phyloP scores from a whole-genome alignment of 1,140 invertebrate species.

The Eulimnadia texana region DNA sequence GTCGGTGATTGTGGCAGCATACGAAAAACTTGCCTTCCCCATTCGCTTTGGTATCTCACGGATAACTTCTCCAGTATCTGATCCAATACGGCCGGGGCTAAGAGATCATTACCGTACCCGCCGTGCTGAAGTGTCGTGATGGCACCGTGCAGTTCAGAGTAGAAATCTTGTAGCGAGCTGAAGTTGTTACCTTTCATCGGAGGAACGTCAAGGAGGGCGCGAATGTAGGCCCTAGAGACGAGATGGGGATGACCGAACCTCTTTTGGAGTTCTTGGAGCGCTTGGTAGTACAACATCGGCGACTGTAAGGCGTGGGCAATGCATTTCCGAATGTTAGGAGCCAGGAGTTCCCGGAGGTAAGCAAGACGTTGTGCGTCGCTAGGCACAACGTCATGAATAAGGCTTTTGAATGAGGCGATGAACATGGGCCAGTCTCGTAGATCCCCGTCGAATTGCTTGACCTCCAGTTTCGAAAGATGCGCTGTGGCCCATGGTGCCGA shows the following conservation, averaged over 20 bases:
- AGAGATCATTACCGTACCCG: too few species aligned
- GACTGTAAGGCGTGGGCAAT: not conserved
- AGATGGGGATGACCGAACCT: not conserved
- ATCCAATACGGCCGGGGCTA: too few species aligned
- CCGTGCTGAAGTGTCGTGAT: not conserved
- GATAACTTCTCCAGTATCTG: too few species aligned
- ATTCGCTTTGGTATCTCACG: too few species aligned
- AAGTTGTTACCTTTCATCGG: not conserved
- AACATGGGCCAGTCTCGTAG: constrained; percentile 5
- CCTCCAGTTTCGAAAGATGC: not conserved
- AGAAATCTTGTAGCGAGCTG: not conserved
- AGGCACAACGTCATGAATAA: not conserved
- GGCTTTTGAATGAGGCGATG: not conserved
- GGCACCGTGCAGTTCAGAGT: not conserved
- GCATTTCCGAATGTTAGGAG: not conserved
- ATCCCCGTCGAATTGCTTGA: not conserved
- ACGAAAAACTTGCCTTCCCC: too few species aligned
- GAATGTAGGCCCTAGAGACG: not conserved
- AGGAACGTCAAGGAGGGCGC: not conserved
- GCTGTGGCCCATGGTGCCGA: not conserved
- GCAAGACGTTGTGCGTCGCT: not conserved
- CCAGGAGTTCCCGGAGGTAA: not conserved
- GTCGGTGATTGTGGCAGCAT: too few species aligned
- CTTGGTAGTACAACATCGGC: not conserved
- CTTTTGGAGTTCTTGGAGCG: not conserved